Evolutionary conservation across 2,888 invertebrate genomes (phyloP).

Genomic region (Myopa tessellatipennis): DNA sequence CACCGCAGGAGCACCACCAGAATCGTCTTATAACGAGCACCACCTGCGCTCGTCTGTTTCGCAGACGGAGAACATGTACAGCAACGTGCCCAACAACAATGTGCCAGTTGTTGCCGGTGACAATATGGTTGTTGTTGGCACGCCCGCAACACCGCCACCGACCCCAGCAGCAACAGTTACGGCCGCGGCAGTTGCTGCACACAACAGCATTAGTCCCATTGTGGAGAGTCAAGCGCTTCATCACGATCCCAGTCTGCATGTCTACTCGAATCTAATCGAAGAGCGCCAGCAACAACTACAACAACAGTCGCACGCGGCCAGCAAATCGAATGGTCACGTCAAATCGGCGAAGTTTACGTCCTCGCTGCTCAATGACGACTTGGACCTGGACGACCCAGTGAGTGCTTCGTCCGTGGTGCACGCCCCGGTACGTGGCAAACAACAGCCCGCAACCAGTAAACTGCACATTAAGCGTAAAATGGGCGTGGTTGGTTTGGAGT

Average conservation of each 20-base stretch:
- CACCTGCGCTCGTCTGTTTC: conserved; percentile 58
- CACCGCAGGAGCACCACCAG: conserved; percentile 36
- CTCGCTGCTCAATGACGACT: conserved; percentile 66
- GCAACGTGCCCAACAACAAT: conserved; percentile 62
- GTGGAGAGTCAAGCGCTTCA: conserved; percentile 37
- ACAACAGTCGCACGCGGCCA: conserved; percentile 42
- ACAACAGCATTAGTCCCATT: conserved; percentile 40
- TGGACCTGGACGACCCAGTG: conserved; percentile 68
- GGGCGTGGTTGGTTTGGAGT: conserved; percentile 44
- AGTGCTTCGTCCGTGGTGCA: conserved; percentile 64
- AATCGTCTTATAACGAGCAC: conserved; percentile 13
- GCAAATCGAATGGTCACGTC: conserved; percentile 31
- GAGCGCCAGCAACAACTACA: conserved; percentile 55
- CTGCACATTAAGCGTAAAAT: conserved; percentile 49
- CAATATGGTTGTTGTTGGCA: conserved; percentile 21
- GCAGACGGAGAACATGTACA: conserved; percentile 67
- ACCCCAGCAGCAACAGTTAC: conserved; percentile 17
- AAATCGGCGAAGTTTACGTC: conserved; percentile 55
- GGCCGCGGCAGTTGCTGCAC: conserved; percentile 42
- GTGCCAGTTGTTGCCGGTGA: conserved; percentile 42
- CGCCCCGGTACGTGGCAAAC: conserved; percentile 33
- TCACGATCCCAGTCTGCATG: conserved; percentile 62
- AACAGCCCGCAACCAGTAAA: conserved; percentile 34
- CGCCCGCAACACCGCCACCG: conserved; percentile 13
- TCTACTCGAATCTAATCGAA: conserved; percentile 67